These are phyloP conservation scores for Lithobates sylvaticus DNA, from an alignment of 2,797 vertebrate genomes.

Conservation along the genomic window DNA sequence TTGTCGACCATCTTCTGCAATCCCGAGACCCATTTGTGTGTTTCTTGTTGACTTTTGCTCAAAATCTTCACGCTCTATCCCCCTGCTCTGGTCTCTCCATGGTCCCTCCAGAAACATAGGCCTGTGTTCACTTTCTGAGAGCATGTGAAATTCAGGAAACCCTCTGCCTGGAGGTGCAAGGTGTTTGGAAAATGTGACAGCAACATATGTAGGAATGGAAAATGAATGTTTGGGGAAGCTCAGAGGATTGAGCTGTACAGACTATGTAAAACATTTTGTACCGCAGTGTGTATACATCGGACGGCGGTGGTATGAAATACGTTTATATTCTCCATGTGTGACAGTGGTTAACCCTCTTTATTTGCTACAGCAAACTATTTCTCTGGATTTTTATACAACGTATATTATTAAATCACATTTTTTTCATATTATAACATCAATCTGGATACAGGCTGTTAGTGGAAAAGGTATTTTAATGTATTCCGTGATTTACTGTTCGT, in stretches of 20 bases:
- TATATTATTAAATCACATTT: no score
- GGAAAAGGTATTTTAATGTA: no score
- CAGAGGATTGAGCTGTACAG: constrained; percentile 63
- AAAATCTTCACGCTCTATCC: constrained; percentile 15
- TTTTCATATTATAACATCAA: no score
- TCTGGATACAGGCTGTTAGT: no score
- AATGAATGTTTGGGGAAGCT: constrained; percentile 63
- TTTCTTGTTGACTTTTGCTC: constrained; percentile 11
- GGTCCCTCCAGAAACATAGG: constrained; percentile 17
- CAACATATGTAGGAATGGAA: constrained; percentile 66
- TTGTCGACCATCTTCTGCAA: constrained; percentile 25
- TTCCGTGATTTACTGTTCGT: no score
- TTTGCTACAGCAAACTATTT: neutral
- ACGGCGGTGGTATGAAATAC: neutral
- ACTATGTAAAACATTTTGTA: constrained; percentile 54
- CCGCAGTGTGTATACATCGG: constrained; percentile 41
- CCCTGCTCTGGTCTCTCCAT: neutral
- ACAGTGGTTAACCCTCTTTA: neutral
- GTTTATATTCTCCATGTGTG: neutral
- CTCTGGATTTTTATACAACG: no score
- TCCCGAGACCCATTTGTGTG: constrained; percentile 1
- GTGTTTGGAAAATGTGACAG: constrained; percentile 72
- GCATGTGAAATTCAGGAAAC: constrained; percentile 69
- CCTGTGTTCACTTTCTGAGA: constrained; percentile 23
- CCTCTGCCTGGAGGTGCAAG: constrained; percentile 63